Base-by-base conservation (phyloP, 2,888 invertebrate genomes). In the Brenthis ino region DNA sequence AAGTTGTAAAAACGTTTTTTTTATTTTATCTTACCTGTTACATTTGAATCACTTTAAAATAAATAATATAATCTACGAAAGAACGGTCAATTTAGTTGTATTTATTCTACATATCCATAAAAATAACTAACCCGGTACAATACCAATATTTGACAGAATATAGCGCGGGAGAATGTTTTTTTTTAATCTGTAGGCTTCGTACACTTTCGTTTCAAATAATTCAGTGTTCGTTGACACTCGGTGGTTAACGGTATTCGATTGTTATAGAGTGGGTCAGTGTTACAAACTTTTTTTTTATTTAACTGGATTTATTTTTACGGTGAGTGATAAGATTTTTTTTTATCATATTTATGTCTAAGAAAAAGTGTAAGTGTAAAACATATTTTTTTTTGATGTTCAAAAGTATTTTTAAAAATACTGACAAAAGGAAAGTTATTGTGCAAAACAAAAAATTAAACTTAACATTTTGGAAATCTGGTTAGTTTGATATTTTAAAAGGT, bases 161-260 rank as follows among this genome's bases (percentile, higher is more conserved):
- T 53, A 54, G 20, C 37, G 63, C 63, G 53, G 63, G 43, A 63
- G 51, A 28, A 8, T 50, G 53, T 37, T 37, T 63, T 53, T 61
- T 63, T 37, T 51, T n/a, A 20, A 63, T 63, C 63, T 13, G 43
- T 53, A 63, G 24, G 43, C 20, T 14, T 24, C 24, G 53, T 16
- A 43, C 16, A 66, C 54, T 54, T 60, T 20, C 60, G 54, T 58
- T 54, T 54, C 13, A 66, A 20, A 47, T 37, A 37, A 58, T 60
- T 71, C 68, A 71, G 70, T 71, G 63, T 57, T 54, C 57, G 57
- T 63, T 71, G 65, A 63, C 68, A 57, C 65, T 71, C 63, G 6
- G 68, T 50, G 50, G 57, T 14, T 71, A 71, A 65, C 71, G 71
- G 71, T 65, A 24, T n/a, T 20, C 57, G 16, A 50, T 65, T 68